Base-by-base conservation (phyloP, 2,113 vertebrate species). In the Crocuta crocuta region DNA sequence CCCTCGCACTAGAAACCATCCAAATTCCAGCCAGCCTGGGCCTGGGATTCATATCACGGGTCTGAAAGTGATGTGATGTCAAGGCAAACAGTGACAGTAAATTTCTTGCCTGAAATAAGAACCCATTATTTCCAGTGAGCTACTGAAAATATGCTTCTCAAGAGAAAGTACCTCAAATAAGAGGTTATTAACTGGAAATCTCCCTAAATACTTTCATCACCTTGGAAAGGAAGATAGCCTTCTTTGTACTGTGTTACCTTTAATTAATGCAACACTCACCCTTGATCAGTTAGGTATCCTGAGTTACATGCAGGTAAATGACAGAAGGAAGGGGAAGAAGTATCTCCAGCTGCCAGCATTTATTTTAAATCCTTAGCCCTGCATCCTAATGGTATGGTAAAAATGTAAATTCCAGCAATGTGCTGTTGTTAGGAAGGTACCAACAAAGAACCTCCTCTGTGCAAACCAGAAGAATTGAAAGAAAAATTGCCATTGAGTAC, bases 1-100 rank as follows among this genome's bases (percentile, higher is more conserved):
- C 99, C 43, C 99, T 99, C 4, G 99, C 99, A 3, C 98, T 99
- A 97, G 99, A 99, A 98, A 99, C 99, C 98, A 99, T 99, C 98
- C 99, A 99, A 98, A 99, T 99, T 97, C 99, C 99, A 50, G 82
- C 99, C 98, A 99, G 99, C 63, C 99, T 99, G 97, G 99, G 99
- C 94, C 99, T 99, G 98, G 99, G 97, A 58, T 99, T 99, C 99
- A 99, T 99, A 85, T 98, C 99, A 4, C 99, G 99, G 21, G 99
- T 99, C 97, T 99, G 99, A 99, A 96, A 33, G 33, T 94, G 61
- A 97, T 83, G 28, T 90, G 55, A 97, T 87, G 48, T 48, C 79
- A 79, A 1, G 7, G 96, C 98, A 84, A 70, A 94, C 10, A 63
- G 71, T 91, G 94, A 76, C 89, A 94, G 61, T 94, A 73, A 73